Evolutionary conservation across 2,113 vertebrate species (phyloP), one percentile per base, ranked within the genome.

Genomic region (Cololabis saira): DNA sequence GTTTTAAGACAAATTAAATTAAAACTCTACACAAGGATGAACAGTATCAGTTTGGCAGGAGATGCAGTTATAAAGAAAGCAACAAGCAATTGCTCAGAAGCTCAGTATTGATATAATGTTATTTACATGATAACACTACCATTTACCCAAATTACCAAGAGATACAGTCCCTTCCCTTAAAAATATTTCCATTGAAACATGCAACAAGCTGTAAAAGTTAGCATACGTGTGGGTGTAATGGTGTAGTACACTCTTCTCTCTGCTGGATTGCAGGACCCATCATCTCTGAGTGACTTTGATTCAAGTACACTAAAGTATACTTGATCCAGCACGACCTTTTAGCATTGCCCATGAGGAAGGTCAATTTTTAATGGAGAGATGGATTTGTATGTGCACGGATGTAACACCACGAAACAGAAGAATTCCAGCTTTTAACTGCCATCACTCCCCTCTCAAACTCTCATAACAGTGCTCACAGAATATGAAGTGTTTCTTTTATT

Each of bases 1-100:
- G 49, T 71, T 82, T 81, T 50, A 52, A 69, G 67, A 75, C 61
- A 70, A 71, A 69, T 69, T 60, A 80, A 63, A 42, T 59, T 58
- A 58, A 15, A 11, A 49, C 69, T 74, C 62, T 73, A 62, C 21
- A 68, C 64, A 79, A 74, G 65, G 77, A 81, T 64, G 40, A 69
- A 68, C 60, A 54, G 50, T 21, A 47, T 57, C 58, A 65, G 45
- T 44, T 54, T 82, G 68, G 64, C 53, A 61, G 66, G 6, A 37
- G 33, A 11, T 37, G 17, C 37, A 48, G 41, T 15, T 51, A 54
- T 27, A 71, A 42, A 55, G 61, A 37, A 79, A 45, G 43, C 13
- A 51, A 40, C 15, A 60, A 47, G n/a, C 16, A 0, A 18, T 1
- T 37, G 6, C 33, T 11, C 10, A 37, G 33, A 37, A 37, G 33